Base-by-base conservation (phyloP, 1,140 invertebrate genomes). In the Aphaenogaster ashmeadi region DNA sequence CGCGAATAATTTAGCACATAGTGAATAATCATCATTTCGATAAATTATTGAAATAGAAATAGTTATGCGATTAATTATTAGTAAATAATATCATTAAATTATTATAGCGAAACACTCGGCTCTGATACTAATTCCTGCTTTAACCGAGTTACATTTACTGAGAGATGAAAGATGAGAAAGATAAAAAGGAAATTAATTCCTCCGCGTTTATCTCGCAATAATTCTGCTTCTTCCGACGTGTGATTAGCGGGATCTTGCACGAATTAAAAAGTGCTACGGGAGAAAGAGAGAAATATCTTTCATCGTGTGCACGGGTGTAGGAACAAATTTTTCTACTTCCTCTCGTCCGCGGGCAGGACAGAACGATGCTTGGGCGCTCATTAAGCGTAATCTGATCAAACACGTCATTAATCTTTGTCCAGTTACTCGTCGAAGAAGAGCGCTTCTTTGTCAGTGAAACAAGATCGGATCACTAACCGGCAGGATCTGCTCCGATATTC, bases 321-420 rank as follows among this genome's bases (percentile, higher is more conserved):
- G n/a, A 81, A 44, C 50, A 81, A 81, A 71, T 81, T 81, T 81
- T 71, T 71, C 15, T 11, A 44, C 50, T 36, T 79, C 21, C 60
- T 56, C 21, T 44, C 33, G 36, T 27, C 66, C 36, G 36, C 54
- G 21, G 15, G 50, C 27, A 81, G 79, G 27, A 71, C 79, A 72
- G 79, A 58, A 72, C 66, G 79, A 71, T 56, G 79, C 79, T 58
- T 41, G 41, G 58, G n/a, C 67, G 83, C 88, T 90, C 88, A 87
- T 89, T 90, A 89, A 85, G 84, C 89, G 88, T 89, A 90, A 90
- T 90, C 88, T 87, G 89, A 90, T 86, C 67, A 81, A 81, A 80
- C 21, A 54, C 69, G 44, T 89, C 89, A 89, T 90, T 89, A 89
- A 90, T 90, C 89, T 80, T 89, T 72, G 83, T 90, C 84, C 64